Percentiles rank a stretch among this genome's conserved stretches.
Conservation (phyloP, 2,797 vertebrate species). For the Pantherophis alleghaniensis region DNA sequence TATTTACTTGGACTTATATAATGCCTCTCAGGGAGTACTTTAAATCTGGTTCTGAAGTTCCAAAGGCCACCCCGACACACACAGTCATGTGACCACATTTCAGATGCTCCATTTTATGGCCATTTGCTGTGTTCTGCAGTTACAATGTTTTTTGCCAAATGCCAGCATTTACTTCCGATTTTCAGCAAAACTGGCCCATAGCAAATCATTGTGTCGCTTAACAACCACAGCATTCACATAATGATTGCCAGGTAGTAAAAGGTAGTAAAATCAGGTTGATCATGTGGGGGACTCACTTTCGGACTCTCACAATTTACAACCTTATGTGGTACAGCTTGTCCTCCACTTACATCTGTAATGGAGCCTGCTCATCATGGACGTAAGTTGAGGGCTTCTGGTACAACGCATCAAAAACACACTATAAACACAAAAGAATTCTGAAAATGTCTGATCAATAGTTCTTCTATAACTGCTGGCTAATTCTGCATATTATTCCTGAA, state of each 20-base stretch:
- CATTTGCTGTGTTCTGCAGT: neutral
- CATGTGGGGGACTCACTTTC: neutral
- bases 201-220: neutral
- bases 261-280: neutral
- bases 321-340: neutral
- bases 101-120: neutral
- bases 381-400: neutral
- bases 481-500: neutral
- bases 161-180: neutral
- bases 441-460: neutral
- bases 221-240: neutral
- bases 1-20: neutral
- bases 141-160: neutral
- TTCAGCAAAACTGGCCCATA: neutral
- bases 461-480: neutral
- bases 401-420: neutral
- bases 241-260: neutral
- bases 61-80: neutral
- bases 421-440: neutral
- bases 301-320: neutral
- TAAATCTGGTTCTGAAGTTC: neutral
- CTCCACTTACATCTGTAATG: neutral
- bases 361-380: neutral
- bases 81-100: neutral
- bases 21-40: neutral